Percentiles rank a stretch among this genome's conserved stretches.
Conservation (phyloP, 2,888 invertebrate species). For the Oxystoma pomonae region DNA sequence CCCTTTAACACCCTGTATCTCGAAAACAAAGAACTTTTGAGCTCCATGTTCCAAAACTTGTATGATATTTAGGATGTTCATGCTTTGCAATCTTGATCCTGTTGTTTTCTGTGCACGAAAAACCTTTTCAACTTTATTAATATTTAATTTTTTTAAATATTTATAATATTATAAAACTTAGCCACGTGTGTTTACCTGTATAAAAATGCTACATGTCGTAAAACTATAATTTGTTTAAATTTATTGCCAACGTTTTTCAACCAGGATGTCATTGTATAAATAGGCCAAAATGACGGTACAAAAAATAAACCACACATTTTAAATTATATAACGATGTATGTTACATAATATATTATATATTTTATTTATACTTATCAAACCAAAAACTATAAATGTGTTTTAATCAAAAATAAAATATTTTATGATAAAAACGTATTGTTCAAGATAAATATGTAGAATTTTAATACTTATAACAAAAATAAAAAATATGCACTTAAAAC, state of each 20-base stretch:
- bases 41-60: no score
- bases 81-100: no score
- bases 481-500: not conserved
- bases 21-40: no score
- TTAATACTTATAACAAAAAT: constrained; percentile 8
- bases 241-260: not conserved
- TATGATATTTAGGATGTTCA: no score
- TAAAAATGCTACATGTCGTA: not conserved
- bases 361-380: not conserved
- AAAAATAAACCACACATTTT: not conserved
- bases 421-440: constrained; percentile 25
- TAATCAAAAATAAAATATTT: constrained; percentile 21
- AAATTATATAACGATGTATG: not conserved
- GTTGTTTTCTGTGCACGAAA: no score
- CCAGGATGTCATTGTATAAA: not conserved
- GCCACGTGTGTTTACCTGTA: not conserved
- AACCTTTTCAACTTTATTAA: no score
- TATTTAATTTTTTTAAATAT: no score
- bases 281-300: constrained; percentile 17
- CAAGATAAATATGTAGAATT: constrained; percentile 21
- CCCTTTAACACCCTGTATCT: no score
- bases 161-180: no score
- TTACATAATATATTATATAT: not conserved
- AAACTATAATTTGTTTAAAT: not conserved
- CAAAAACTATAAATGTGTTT: constrained; percentile 12